A percentile compares a stretch with the other conserved stretches of the same genome.
Conservation (phyloP, 2,888 invertebrate species). For the Caenorhabditis panamensis region DNA sequence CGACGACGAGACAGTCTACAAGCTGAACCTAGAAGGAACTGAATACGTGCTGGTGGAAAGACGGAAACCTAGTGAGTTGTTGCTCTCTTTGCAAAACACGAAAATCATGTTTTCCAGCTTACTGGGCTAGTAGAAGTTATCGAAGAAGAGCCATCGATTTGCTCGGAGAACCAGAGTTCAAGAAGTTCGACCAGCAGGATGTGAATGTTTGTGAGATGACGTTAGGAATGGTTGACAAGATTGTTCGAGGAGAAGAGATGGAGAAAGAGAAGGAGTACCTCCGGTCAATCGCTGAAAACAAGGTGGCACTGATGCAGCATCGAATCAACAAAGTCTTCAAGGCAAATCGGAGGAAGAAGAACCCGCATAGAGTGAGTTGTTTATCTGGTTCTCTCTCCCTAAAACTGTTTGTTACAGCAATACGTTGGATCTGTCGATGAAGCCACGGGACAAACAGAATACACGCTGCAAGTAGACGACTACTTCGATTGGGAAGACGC, state of each 20-base stretch:
- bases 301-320: constrained; percentile 40
- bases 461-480: constrained; percentile 14
- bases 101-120: constrained; percentile 54
- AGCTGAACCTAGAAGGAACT: constrained; percentile 66
- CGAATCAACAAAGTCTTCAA: constrained; percentile 50
- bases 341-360: constrained; percentile 45
- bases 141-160: constrained; percentile 51
- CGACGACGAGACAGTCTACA: constrained; percentile 71
- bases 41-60: constrained; percentile 58
- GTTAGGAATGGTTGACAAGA: constrained; percentile 57
- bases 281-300: constrained; percentile 30
- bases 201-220: constrained; percentile 63
- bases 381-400: not conserved
- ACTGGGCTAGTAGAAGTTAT: constrained; percentile 63
- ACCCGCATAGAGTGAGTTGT: constrained; percentile 24
- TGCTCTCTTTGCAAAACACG: not conserved
- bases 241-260: constrained; percentile 39
- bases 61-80: constrained; percentile 52
- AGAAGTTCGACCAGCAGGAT: constrained; percentile 56
- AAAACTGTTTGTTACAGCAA: constrained; percentile 27
- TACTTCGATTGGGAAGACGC: constrained; percentile 45
- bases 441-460: constrained; percentile 17
- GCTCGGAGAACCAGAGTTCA: constrained; percentile 57
- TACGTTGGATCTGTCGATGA: constrained; percentile 22
- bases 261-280: constrained; percentile 42